Base-by-base conservation (phyloP, 2,113 vertebrate species). In the Apus apus region DNA sequence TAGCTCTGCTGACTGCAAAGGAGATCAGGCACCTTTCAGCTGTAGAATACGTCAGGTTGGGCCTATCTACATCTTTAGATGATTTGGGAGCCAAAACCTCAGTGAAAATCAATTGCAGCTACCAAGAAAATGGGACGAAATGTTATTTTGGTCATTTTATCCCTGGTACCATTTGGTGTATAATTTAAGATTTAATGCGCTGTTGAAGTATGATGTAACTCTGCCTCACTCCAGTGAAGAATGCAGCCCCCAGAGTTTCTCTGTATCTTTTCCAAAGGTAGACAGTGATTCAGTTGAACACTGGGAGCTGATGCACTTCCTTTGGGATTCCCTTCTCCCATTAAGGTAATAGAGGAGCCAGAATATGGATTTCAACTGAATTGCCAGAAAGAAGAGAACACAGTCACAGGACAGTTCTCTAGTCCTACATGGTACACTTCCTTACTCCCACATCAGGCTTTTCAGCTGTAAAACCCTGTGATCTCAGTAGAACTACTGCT, bases 201-300 rank as follows among this genome's bases (percentile, higher is more conserved):
- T 76, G 70, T 46, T 92, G 2, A 64, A 62, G 32, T 46, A 50
- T 8, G 27, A 66, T 50, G n/a, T 61, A 80, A 45, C 51, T 76
- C 80, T 76, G 89, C 88, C 54, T 96, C 94, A 85, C 70, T 88
- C 61, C 83, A 90, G 51, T 50, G 86, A 89, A 94, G 87, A 94
- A 97, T 89, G 84, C 94, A 90, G 79, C 67, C 84, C 70, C 68
- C 72, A 16, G 64, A 84, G 45, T 43, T 84, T 48, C 71, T 68
- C 73, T 90, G 21, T 15, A n/a, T 72, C 77, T 80, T 81, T 92
- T 60, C 80, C 81, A 53, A 85, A 93, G 38, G 66, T 2, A 77
- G 66, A 56, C 74, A 58, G 72, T 60, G 84, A 90, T 74, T 89
- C 70, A 77, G 34, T 29, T 11, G 2, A 87, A 80, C 61, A 56